Evolutionary conservation across 2,888 invertebrate genomes (phyloP).

Genomic region (Suillia variegata): DNA sequence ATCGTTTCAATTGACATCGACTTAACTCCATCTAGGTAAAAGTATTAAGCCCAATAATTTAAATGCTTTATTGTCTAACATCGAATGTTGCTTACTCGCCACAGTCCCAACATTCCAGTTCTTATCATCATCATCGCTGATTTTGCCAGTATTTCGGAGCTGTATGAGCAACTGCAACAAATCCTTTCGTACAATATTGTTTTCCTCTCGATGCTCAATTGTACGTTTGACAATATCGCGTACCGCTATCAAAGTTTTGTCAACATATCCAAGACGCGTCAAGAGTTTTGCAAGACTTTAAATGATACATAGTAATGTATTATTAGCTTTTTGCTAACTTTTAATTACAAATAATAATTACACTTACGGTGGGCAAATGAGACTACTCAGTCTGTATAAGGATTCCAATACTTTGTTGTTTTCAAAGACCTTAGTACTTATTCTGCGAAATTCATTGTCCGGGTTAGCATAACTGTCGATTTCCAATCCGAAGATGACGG

Average conservation of each 20-base stretch:
- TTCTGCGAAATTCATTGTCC: conserved; percentile 50
- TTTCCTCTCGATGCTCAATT: conserved; percentile 58
- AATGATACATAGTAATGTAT: too few species aligned
- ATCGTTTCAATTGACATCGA: conserved; percentile 55
- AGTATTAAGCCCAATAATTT: too few species aligned
- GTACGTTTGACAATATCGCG: too few species aligned
- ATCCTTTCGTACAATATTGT: conserved; percentile 60
- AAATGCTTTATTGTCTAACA: too few species aligned
- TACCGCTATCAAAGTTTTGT: conserved; percentile 57
- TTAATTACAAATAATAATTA: not conserved
- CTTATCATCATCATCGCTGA: conserved; percentile 48
- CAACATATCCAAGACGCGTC: too few species aligned
- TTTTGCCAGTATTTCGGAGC: conserved; percentile 58
- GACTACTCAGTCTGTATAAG: too few species aligned
- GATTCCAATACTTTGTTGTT: too few species aligned
- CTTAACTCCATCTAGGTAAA: conserved; percentile 42
- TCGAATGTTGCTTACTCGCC: too few species aligned
- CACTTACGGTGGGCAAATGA: conserved; percentile 51
- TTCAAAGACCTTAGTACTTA: conserved; percentile 37
- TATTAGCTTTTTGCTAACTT: too few species aligned
- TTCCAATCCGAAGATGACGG: conserved; percentile 61
- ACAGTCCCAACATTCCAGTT: conserved; percentile 47
- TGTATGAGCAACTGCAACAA: conserved; percentile 62
- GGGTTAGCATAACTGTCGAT: conserved; percentile 55
- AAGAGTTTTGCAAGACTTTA: conserved; percentile 42